phyloP scores from a whole-genome alignment of 2,797 vertebrate genomes.

The Poeciliopsis presidionis region DNA sequence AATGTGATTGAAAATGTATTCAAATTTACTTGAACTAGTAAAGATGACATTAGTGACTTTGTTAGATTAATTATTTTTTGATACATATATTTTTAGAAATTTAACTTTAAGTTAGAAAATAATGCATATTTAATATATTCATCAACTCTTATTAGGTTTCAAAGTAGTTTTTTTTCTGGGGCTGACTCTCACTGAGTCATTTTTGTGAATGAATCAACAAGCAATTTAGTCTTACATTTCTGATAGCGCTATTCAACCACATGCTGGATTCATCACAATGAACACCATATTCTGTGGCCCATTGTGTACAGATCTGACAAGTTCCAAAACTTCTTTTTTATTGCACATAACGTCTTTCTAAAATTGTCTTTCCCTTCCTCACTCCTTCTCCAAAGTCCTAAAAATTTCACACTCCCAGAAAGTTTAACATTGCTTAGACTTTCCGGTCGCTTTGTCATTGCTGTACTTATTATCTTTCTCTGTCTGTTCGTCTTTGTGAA shows the following conservation, averaged over 20 bases:
- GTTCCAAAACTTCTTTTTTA: conserved; percentile 44
- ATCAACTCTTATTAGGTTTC: neutral
- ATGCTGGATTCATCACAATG: conserved; percentile 25
- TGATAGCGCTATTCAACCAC: conserved; percentile 32
- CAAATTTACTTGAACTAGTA: neutral
- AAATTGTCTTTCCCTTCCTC: conserved; percentile 21
- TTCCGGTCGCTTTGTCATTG: conserved; percentile 23
- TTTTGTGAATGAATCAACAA: conserved; percentile 39
- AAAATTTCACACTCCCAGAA: conserved; percentile 39
- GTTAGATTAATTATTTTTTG: neutral
- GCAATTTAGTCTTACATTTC: conserved; percentile 35
- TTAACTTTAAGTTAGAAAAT: neutral
- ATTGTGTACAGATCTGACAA: conserved; percentile 53
- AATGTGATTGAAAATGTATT: neutral
- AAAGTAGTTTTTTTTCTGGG: neutral
- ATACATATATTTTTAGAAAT: neutral
- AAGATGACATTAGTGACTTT: neutral
- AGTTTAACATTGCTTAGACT: conserved; percentile 34
- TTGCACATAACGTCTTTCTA: conserved; percentile 39
- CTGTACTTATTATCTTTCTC: conserved; percentile 17
- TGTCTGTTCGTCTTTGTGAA: conserved; percentile 30
- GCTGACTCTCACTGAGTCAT: conserved; percentile 24
- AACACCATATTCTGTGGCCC: conserved; percentile 35
- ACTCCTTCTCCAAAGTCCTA: conserved; percentile 5
- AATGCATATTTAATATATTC: neutral